phyloP scores from a whole-genome alignment of 92 coral and sea anemone genomes.

The Heliopora coerulea region DNA sequence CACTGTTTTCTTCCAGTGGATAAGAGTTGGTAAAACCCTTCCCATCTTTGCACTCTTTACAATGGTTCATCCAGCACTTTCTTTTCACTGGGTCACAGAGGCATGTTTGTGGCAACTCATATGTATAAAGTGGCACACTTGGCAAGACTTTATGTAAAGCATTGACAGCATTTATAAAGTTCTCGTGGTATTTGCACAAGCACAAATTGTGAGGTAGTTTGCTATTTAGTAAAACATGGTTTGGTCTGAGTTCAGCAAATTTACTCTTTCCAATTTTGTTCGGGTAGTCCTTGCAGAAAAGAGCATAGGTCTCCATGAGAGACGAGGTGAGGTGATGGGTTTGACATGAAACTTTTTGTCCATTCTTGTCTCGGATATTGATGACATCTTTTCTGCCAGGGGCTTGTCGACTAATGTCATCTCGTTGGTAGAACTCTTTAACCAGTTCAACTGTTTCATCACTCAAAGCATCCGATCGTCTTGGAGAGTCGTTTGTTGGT shows the following conservation, averaged over 20 bases:
- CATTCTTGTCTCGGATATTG: too few species aligned
- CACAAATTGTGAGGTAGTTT: constrained; percentile 26
- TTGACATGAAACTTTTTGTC: too few species aligned
- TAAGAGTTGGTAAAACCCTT: constrained; percentile 6
- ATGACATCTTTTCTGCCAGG: too few species aligned
- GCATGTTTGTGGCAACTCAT: too few species aligned
- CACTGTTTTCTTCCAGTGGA: constrained; percentile 1
- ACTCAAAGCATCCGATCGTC: too few species aligned
- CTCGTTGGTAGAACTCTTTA: too few species aligned
- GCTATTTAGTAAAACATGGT: constrained; percentile 15
- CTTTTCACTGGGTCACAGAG: background rate
- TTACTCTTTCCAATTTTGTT: constrained; percentile 15
- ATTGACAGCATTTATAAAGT: constrained; percentile 26
- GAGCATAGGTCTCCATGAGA: constrained; percentile 10
- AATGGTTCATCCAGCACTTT: constrained; percentile 26
- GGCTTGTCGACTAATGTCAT: too few species aligned
- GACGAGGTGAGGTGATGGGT: too few species aligned
- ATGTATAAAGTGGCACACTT: constrained; percentile 6
- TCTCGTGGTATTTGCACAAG: constrained; percentile 29
- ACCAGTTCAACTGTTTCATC: too few species aligned
- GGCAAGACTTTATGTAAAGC: background rate
- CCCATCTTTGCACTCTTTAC: constrained; percentile 15
- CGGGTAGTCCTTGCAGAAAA: constrained; percentile 5
- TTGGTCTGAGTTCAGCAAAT: constrained; percentile 19
- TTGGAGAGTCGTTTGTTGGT: too few species aligned